A percentile compares a stretch with the other conserved stretches of the same genome.
Conservation (phyloP, 2,888 invertebrate genomes). For the Taphrorychus bicolor region DNA sequence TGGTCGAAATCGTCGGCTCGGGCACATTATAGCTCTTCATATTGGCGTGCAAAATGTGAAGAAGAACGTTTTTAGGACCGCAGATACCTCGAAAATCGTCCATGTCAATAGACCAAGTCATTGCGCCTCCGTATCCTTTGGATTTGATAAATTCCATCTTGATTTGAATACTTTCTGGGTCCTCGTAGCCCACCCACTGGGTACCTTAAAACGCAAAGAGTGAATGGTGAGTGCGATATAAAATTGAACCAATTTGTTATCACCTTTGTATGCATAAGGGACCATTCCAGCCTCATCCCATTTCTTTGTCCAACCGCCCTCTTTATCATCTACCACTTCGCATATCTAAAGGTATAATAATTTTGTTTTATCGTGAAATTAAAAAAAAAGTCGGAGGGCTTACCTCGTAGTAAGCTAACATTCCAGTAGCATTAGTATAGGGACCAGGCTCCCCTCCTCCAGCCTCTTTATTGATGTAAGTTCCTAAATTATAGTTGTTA, state of each 20-base stretch:
- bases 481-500: conserved; percentile 82
- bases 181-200: conserved; percentile 92
- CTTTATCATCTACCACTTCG: conserved; percentile 72
- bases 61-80: conserved; percentile 77
- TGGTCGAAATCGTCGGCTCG: conserved; percentile 69
- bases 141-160: conserved; percentile 90
- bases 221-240: too few relatives aligned
- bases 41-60: conserved; percentile 73
- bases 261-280: conserved; percentile 84
- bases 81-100: conserved; percentile 88
- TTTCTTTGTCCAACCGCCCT: conserved; percentile 80
- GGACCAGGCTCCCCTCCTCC: conserved; percentile 87
- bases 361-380: too few relatives aligned
- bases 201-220: too few relatives aligned
- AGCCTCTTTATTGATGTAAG: conserved; percentile 89
- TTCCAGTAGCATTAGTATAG: conserved; percentile 86
- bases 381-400: too few relatives aligned
- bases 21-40: conserved; percentile 77
- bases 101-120: conserved; percentile 94
- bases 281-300: conserved; percentile 86
- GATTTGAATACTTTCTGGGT: conserved; percentile 79
- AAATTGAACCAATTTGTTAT: background rate
- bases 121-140: conserved; percentile 85
- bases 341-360: conserved; percentile 82
- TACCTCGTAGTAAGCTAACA: conserved; percentile 87